Conservation (phyloP, 2,888 invertebrate species). For the Drosophila leonis region DNA sequence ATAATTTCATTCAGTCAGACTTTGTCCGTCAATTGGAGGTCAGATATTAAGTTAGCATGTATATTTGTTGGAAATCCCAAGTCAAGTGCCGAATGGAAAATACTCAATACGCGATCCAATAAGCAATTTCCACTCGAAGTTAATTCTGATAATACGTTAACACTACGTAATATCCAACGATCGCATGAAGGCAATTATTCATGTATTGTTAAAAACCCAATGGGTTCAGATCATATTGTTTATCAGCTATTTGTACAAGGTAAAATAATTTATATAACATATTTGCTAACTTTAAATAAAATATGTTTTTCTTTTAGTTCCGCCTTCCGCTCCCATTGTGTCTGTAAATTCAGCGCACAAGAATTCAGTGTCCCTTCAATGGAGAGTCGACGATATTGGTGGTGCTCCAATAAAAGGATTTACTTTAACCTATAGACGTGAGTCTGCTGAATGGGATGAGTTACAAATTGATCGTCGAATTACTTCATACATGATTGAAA, state of each 20-base stretch:
- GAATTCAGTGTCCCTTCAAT: constrained; percentile 87
- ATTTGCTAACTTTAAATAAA: neutral
- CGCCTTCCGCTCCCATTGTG: constrained; percentile 87
- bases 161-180: constrained; percentile 86
- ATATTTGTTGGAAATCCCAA: constrained; percentile 87
- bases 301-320: constrained; percentile 83
- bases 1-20: constrained; percentile 87
- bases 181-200: constrained; percentile 87
- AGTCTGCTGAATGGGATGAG: constrained; percentile 87
- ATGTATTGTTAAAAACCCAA: constrained; percentile 86
- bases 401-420: constrained; percentile 87
- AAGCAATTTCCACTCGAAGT: constrained; percentile 84
- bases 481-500: constrained; percentile 89
- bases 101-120: constrained; percentile 84
- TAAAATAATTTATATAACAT: constrained; percentile 61
- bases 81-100: constrained; percentile 86
- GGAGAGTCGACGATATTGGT: constrained; percentile 86
- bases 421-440: constrained; percentile 86
- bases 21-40: constrained; percentile 86
- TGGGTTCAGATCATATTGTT: constrained; percentile 86
- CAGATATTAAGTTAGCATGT: constrained; percentile 87
- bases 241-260: constrained; percentile 87
- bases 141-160: constrained; percentile 86
- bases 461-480: constrained; percentile 86
- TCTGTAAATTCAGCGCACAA: constrained; percentile 86